phyloP scores from a whole-genome alignment of 2,888 invertebrate species.

The Dione vanillae region DNA sequence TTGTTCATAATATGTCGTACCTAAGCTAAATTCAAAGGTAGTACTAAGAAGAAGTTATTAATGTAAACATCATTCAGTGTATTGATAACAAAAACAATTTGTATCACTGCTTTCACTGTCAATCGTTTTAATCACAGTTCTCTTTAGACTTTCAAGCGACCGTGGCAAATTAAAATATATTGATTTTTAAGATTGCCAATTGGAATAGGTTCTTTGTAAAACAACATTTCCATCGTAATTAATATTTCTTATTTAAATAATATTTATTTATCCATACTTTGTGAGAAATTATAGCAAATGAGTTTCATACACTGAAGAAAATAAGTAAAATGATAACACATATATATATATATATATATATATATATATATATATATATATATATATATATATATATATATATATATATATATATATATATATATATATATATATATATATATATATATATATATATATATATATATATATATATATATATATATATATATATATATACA shows the following conservation, averaged over 20 bases:
- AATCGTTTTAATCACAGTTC: constrained; percentile 9
- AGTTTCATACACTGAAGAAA: no score
- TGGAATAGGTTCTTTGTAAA: neutral
- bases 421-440: no score
- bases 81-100: constrained; percentile 22
- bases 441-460: no score
- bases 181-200: constrained; percentile 11
- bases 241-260: neutral
- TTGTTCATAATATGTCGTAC: constrained; percentile 8
- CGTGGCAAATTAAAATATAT: constrained; percentile 24
- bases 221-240: neutral
- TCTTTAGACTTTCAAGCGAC: constrained; percentile 18
- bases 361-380: no score
- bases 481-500: no score
- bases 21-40: neutral
- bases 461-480: no score
- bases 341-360: no score
- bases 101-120: constrained; percentile 24
- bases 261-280: no score
- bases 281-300: no score
- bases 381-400: no score
- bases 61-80: constrained; percentile 7
- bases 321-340: no score
- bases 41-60: constrained; percentile 25
- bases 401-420: no score